phyloP scores from a whole-genome alignment of 2,797 vertebrate genomes.

The Crax fasciolata region DNA sequence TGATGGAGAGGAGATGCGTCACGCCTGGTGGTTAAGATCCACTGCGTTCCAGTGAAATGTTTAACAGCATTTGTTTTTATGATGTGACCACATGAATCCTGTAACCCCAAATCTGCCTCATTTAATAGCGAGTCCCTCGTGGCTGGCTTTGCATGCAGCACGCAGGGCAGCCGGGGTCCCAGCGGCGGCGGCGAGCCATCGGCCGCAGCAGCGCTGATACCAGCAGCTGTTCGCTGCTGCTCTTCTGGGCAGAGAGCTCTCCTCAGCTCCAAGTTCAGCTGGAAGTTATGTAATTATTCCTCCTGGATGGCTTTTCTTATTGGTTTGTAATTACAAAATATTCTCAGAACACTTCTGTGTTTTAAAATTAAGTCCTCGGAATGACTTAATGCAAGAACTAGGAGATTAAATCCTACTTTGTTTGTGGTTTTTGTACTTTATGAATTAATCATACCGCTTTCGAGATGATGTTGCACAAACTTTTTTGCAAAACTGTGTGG shows the following conservation, averaged over 20 bases:
- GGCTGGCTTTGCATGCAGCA: slow-evolving; percentile 66
- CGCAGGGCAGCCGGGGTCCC: slow-evolving; percentile 57
- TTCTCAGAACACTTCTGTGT: slow-evolving; percentile 57
- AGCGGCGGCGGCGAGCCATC: slow-evolving; percentile 78
- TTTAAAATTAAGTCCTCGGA: slow-evolving; percentile 72
- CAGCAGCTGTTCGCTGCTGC: slow-evolving; percentile 79
- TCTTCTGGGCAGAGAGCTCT: slow-evolving; percentile 50
- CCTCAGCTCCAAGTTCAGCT: slow-evolving; percentile 62
- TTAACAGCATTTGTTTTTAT: not conserved
- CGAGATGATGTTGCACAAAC: slow-evolving; percentile 13
- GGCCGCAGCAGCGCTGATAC: slow-evolving; percentile 62
- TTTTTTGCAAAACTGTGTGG: not conserved
- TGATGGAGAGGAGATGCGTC: not conserved
- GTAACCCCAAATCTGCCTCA: slow-evolving; percentile 9
- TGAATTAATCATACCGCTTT: slow-evolving; percentile 39
- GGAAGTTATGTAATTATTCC: slow-evolving; percentile 85
- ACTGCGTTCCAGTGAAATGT: accelerated
- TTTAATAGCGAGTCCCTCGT: slow-evolving; percentile 25
- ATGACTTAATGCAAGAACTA: not conserved
- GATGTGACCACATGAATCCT: not conserved
- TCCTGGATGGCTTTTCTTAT: slow-evolving; percentile 81
- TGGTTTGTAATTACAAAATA: slow-evolving; percentile 82
- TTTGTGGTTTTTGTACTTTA: slow-evolving; percentile 46
- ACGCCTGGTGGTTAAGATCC: accelerated
- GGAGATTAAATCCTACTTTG: slow-evolving; percentile 39